phyloP scores from a whole-genome alignment of 2,888 invertebrate genomes.

The Eupithecia exiguata region DNA sequence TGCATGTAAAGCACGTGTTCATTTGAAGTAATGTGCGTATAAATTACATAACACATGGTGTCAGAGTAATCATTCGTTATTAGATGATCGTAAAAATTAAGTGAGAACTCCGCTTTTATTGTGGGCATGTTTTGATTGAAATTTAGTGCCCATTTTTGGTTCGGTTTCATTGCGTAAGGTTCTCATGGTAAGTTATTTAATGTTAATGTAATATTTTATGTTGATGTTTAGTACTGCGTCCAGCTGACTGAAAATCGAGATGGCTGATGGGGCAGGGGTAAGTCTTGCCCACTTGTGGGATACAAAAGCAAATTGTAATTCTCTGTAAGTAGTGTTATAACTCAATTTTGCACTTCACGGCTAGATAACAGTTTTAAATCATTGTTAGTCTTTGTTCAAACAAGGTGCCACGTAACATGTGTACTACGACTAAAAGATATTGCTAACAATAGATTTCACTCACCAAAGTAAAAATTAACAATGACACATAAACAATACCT shows the following conservation, averaged over 20 bases:
- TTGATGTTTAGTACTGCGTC: neutral
- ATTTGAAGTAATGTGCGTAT: constrained; percentile 73
- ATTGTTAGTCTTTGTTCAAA: no score
- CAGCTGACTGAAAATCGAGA: neutral
- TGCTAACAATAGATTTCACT: no score
- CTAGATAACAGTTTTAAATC: neutral
- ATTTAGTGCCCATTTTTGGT: constrained; percentile 22
- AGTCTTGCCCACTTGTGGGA: neutral
- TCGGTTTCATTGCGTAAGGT: constrained; percentile 19
- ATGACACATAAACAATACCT: no score
- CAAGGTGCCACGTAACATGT: no score
- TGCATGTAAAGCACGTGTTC: constrained; percentile 79
- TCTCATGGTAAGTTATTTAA: constrained; percentile 18
- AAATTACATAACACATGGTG: constrained; percentile 61
- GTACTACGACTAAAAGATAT: no score
- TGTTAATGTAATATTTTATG: constrained; percentile 2
- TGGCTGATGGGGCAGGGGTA: no score
- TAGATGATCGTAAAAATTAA: constrained; percentile 38
- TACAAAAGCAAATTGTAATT: neutral
- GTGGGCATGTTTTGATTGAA: constrained; percentile 33
- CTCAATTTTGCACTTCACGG: neutral
- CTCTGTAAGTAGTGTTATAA: neutral
- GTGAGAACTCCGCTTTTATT: constrained; percentile 33
- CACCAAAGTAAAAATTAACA: no score
- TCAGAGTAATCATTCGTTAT: constrained; percentile 42